Evolutionary conservation across 2,797 vertebrate species (phyloP), one percentile per base, ranked within the genome.

Genomic region (Dromococcyx pavoninus): DNA sequence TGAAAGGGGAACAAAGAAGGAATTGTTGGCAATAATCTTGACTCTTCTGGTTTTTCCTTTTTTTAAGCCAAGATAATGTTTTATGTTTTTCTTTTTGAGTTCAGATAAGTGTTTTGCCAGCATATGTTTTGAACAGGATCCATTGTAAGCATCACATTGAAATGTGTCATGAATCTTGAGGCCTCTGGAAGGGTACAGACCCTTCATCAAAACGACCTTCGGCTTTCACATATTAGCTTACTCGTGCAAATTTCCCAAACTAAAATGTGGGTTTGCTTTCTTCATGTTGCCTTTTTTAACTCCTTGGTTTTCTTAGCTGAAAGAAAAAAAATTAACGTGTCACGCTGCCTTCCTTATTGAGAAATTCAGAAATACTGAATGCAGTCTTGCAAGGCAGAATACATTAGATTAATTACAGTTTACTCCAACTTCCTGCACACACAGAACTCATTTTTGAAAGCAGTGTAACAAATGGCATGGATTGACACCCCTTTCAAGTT

Each of bases 101-200:
- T 94, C 76, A 90, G 58, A 54, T 69, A 76, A 84, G 73, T 95
- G 86, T 86, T 96, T 93, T 88, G 91, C 82, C 92, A 92, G 73
- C 71, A 70, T 95, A 82, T 67, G 44, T 89, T 95, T 95, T 94
- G 94, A 95, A 84, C 74, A 44, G 48, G 22, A 18, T 86, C 79
- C 89, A 81, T 79, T 84, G 44, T 90, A 81, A 96, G 83, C 85
- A 76, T 71, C 44, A 9, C 23, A 17, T 5, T 70, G 65, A 89
- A 93, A 79, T 60, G 32, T 76, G 54, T 84, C 32, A 16, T 44
- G 82, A 89, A 58, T 89, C 60, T 60, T 85, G 89, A 73, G 87
- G 51, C 88, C 75, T 75, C 57, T 70, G 57, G 58, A 84, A 73
- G 73, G 61, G 89, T 83, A 90, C 51, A 79, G 51, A 76, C 71